Conservation (phyloP, 2,888 invertebrate species). For the Pelosia muscerda region DNA sequence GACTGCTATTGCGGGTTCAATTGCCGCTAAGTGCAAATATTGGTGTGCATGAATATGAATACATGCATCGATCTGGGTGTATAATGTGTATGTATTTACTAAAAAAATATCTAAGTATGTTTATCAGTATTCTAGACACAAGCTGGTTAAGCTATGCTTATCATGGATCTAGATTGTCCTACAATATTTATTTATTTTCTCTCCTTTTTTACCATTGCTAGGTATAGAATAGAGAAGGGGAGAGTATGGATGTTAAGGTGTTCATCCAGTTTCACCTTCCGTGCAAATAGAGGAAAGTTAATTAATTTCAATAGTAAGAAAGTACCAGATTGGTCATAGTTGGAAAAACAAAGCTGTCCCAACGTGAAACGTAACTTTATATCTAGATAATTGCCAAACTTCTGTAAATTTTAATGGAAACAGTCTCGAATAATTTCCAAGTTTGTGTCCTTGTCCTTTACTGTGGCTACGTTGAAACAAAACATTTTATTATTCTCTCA, state of each 20-base stretch:
- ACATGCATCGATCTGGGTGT: too few species aligned
- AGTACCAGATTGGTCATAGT: not conserved
- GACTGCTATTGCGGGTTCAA: too few species aligned
- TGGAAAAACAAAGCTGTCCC: not conserved
- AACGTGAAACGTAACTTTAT: slow-evolving; percentile 17
- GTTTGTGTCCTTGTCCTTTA: slow-evolving; percentile 30
- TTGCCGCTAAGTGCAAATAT: too few species aligned
- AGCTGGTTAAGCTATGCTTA: too few species aligned
- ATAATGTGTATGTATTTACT: too few species aligned
- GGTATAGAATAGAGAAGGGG: not conserved
- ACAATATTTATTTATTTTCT: too few species aligned
- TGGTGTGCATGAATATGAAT: too few species aligned
- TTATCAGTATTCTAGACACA: too few species aligned
- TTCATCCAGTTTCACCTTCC: not conserved
- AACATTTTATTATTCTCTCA: slow-evolving; percentile 20
- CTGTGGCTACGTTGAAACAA: slow-evolving; percentile 24
- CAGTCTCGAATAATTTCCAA: slow-evolving; percentile 37
- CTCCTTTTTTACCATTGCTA: too few species aligned
- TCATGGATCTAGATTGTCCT: too few species aligned
- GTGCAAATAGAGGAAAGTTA: not conserved
- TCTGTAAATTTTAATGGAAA: slow-evolving; percentile 33
- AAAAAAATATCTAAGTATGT: too few species aligned
- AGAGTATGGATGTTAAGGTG: not conserved
- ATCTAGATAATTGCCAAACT: slow-evolving; percentile 45
- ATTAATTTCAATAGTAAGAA: not conserved